Conservation (phyloP, 2,888 invertebrate species). For the Mesoligia furuncula region DNA sequence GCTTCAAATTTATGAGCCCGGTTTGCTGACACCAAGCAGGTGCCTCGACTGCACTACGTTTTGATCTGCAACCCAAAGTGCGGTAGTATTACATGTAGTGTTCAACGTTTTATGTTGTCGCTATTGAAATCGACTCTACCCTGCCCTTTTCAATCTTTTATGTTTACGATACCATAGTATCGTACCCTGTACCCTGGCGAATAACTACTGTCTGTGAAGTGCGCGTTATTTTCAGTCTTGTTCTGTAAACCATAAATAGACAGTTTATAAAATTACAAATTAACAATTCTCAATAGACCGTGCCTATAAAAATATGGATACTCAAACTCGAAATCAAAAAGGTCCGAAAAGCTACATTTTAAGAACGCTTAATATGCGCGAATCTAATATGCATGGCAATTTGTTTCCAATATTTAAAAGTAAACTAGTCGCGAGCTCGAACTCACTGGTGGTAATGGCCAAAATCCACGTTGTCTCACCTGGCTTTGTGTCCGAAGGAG, state of each 20-base stretch:
- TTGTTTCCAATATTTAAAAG: constrained; percentile 11
- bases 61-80: constrained; percentile 30
- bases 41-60: constrained; percentile 22
- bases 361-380: not conserved
- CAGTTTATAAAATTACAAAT: not conserved
- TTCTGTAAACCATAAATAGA: not conserved
- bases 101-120: constrained; percentile 15
- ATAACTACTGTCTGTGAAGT: not conserved
- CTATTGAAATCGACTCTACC: constrained; percentile 38
- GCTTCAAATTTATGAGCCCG: constrained; percentile 9
- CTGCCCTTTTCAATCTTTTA: constrained; percentile 27
- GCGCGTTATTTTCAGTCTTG: constrained; percentile 1
- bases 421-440: too few species aligned
- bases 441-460: too few species aligned
- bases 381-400: not conserved
- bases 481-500: too few species aligned
- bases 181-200: not conserved
- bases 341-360: not conserved
- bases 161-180: not conserved
- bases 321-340: not conserved
- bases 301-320: not conserved
- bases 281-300: constrained; percentile 1
- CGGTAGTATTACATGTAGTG: constrained; percentile 19
- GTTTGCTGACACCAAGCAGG: constrained; percentile 16
- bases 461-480: too few species aligned